These are phyloP conservation scores for Ectropis crepuscularia DNA, from an alignment of 2,888 invertebrate genomes.

Conservation along the genomic window DNA sequence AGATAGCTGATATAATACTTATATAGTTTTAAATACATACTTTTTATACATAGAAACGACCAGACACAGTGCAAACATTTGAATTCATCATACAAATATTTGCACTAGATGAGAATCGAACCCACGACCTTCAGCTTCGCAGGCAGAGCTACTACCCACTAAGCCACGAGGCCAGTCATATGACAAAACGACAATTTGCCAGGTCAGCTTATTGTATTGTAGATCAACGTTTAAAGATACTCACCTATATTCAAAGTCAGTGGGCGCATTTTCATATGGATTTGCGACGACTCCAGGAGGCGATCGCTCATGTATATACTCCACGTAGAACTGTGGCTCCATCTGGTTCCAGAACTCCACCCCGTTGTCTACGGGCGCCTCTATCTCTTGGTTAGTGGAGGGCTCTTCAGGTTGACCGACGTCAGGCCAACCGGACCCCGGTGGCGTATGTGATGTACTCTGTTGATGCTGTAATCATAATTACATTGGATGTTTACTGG, in stretches of 20 bases:
- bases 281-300: constrained; percentile 53
- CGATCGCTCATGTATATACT: constrained; percentile 64
- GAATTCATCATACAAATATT: too few species aligned
- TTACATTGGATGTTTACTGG: background rate
- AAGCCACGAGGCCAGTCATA: too few species aligned
- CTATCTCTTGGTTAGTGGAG: background rate
- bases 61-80: too few species aligned
- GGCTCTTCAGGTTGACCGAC: constrained; percentile 32
- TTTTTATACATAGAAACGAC: too few species aligned
- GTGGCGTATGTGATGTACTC: background rate
- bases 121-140: too few species aligned
- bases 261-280: constrained; percentile 69
- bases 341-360: constrained; percentile 62
- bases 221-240: background rate
- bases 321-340: constrained; percentile 60
- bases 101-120: too few species aligned
- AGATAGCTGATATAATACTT: too few species aligned
- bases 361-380: constrained; percentile 37
- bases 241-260: constrained; percentile 73
- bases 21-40: too few species aligned
- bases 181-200: too few species aligned
- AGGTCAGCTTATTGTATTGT: background rate
- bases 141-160: too few species aligned
- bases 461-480: background rate
- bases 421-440: constrained; percentile 5